Base-by-base conservation (phyloP, 2,888 invertebrate species). In the Blomia tropicalis region DNA sequence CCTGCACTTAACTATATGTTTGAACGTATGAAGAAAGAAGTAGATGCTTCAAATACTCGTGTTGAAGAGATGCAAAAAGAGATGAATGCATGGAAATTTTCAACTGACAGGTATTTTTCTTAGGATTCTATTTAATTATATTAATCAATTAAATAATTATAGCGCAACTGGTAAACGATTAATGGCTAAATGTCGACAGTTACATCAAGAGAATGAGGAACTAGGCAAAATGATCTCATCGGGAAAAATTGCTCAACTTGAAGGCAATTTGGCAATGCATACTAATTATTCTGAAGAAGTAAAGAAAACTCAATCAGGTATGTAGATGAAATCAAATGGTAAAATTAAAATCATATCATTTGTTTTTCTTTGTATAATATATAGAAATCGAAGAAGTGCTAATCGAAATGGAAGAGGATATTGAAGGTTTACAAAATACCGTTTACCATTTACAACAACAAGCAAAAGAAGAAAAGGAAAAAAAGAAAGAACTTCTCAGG, bases 371-470 rank as follows among this genome's bases (percentile, higher is more conserved):
- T 23, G n/a, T 36, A 32, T 14, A 7, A 7, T 44, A 73, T 72
- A 59, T 80, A 87, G 95, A 96, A 76, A 76, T 93, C 70, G 95
- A 95, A 72, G 91, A 92, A 73, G 87, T 93, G 74, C 80, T 96
- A 56, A 87, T 90, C 74, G 95, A 95, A 73, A 75, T 95, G 66
- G 96, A 96, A 72, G 93, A 93, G 75, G 93, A 95, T 74, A 87
- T 93, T 43, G 96, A 96, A 75, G 93, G 93, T 25, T 91, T 96
- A 91, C 95, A 95, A 78, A 89, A 91, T 73, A 93, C 93, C 66
- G 92, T 95, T 71, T 80, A 88, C 74, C 87, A 87, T 76, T 79
- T 95, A 65, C 93, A 95, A 72, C 88, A 90, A 73, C 91, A 95
- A 75, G 77, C 95, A 65, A 82, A 88, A 64, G 87, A 88, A 70